A percentile compares a stretch with the other conserved stretches of the same genome.
Evolutionary conservation across 2,797 vertebrate genomes (phyloP).

Genomic region (Sebastes cheni): DNA sequence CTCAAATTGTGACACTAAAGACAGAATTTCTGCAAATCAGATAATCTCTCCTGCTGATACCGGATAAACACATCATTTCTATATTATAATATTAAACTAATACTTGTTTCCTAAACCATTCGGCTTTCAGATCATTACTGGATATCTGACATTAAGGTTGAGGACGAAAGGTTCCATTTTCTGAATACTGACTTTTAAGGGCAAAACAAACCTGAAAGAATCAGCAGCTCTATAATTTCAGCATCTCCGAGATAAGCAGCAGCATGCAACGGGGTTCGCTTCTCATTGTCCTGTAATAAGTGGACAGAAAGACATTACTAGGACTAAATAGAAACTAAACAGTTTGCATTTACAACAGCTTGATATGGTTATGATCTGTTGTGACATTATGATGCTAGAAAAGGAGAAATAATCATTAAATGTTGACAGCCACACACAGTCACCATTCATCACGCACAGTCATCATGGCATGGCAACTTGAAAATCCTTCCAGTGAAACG

Average conservation of each 20-base stretch:
- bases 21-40: neutral
- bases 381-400: neutral
- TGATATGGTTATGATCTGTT: neutral
- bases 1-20: neutral
- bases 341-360: neutral
- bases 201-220: conserved; percentile 92
- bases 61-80: neutral
- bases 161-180: neutral
- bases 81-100: neutral
- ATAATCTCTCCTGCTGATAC: neutral
- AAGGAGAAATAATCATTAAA: neutral
- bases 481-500: conserved; percentile 13
- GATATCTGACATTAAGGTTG: neutral
- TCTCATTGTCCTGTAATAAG: conserved; percentile 92
- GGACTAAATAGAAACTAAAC: neutral
- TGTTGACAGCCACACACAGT: neutral
- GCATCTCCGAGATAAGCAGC: conserved; percentile 97
- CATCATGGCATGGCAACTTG: neutral
- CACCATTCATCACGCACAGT: neutral
- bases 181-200: neutral
- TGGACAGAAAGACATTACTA: conserved; percentile 31
- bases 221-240: conserved; percentile 98
- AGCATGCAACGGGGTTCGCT: conserved; percentile 96
- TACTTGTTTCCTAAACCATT: neutral
- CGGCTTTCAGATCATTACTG: neutral